A percentile compares a stretch with the other conserved stretches of the same genome.
Conservation (phyloP, 2,113 vertebrate species). For the Tympanuchus pallidicinctus region DNA sequence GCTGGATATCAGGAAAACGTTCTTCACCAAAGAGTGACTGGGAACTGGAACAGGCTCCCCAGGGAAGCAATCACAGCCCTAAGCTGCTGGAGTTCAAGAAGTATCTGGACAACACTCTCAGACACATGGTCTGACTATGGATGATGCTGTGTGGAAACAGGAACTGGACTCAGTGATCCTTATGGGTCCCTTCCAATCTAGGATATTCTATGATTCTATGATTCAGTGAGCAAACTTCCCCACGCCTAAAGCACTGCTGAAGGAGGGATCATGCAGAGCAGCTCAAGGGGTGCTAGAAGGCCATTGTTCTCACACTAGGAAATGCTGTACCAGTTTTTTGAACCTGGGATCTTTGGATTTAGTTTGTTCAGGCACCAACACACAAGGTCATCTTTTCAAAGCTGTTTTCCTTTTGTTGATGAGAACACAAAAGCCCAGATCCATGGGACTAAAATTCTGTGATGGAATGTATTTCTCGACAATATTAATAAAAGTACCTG, state of each 20-base stretch:
- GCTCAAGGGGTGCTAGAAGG: background rate
- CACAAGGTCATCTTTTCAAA: background rate
- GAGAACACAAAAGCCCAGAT: background rate
- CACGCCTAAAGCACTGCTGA: background rate
- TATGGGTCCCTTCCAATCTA: no score
- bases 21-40: no score
- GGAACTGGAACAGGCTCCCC: no score
- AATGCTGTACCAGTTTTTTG: background rate
- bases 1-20: no score
- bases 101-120: no score
- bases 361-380: background rate
- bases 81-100: no score
- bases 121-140: no score
- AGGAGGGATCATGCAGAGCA: background rate
- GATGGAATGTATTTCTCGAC: background rate
- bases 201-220: no score
- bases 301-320: background rate
- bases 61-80: no score
- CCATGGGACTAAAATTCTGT: background rate
- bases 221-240: background rate
- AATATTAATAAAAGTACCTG: background rate
- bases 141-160: no score
- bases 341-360: accelerated
- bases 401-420: background rate
- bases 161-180: no score